A percentile compares a stretch with the other conserved stretches of the same genome.
Conservation (phyloP, 2,113 vertebrate genomes). For the Calyptommatus sinebrachiatus region DNA sequence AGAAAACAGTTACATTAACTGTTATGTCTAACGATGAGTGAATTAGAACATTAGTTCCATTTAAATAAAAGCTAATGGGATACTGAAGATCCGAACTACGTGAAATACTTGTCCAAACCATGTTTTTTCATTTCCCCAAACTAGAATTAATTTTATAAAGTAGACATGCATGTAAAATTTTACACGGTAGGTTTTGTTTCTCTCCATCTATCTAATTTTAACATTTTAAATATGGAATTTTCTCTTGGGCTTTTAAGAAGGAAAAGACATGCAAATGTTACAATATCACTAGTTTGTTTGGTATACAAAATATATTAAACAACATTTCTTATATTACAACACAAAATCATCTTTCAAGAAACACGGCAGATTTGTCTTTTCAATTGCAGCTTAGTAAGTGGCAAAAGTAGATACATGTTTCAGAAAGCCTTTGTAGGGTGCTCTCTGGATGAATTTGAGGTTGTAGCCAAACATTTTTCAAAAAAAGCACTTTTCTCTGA, state of each 20-base stretch:
- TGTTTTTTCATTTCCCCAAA: neutral
- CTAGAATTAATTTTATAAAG: neutral
- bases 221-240: neutral
- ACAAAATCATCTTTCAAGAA: neutral
- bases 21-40: conserved; percentile 2
- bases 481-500: no score
- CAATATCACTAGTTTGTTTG: neutral
- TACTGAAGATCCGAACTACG: conserved; percentile 9
- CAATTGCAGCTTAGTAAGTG: no score
- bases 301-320: neutral
- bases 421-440: neutral
- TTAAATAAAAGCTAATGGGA: neutral
- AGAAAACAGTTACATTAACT: conserved; percentile 6
- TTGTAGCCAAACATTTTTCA: no score
- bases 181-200: neutral
- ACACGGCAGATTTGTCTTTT: no score
- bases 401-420: neutral
- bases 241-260: neutral
- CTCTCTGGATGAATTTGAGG: no score
- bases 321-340: neutral
- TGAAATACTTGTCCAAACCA: neutral
- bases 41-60: neutral
- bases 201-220: neutral
- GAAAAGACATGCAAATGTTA: neutral
- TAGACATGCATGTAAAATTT: neutral